Evolutionary conservation across 2,797 vertebrate species (phyloP), one percentile per base, ranked within the genome.

Genomic region (Hipposideros larvatus): DNA sequence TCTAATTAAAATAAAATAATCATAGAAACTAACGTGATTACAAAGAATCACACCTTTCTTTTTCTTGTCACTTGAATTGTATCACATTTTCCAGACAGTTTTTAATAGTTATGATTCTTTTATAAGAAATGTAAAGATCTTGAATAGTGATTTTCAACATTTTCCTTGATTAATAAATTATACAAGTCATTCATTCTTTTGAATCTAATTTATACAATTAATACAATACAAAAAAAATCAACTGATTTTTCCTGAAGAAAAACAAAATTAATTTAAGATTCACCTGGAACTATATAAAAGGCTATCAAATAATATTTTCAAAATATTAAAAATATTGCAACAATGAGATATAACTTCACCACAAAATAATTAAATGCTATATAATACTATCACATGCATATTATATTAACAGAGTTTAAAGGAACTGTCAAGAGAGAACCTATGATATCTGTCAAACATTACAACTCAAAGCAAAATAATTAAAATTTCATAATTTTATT

Each of bases 251-350:
- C 18, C 13, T 59, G n/a, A 59, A 57, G 34, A 57, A 68, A 84
- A 84, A 55, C n/a, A 28, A 34, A 68, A 82, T 48, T 43, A 82
- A 71, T 51, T 37, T n/a, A 70, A 48, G n/a, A 59, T 61, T 93
- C 18, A 93, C 34, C 53, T 59, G 22, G 24, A 70, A 46, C 18
- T 61, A 87, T 79, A 37, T 61, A 41, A 28, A 93, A 55, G 15
- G 41, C 13, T 65, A 41, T 65, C 21, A 73, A 63, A 46, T 55
- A 68, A 34, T 75, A 65, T 11, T 66, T 92, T 77, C 37, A 77
- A 74, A 82, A 43, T 85, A 57, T 75, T 82, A 24, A 93, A 87
- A 80, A 87, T 66, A 13, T 48, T 87, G n/a, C 18, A 87, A 79
- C 11, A 41, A 34, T 61, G 7, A 43, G 19, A 51, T 83, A 57